Base-by-base conservation (phyloP, 2,113 vertebrate species). In the Menidia beryllina region DNA sequence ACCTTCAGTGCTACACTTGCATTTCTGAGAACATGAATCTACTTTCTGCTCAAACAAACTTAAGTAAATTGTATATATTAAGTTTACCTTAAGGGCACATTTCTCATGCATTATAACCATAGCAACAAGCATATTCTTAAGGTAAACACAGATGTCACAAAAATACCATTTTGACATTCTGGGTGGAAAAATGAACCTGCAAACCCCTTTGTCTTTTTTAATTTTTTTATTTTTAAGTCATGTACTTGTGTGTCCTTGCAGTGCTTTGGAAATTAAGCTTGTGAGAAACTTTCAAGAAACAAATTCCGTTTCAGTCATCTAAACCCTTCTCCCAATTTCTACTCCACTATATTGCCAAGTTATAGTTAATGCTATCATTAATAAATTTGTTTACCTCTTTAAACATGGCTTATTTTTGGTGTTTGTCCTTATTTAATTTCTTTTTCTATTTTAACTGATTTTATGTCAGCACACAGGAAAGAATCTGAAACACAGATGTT, bases 21-120 rank as follows among this genome's bases (percentile, higher is more conserved):
- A 3, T 34, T 34, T 34, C 30, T 34, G 30, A 34, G 9, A 45
- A 45, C 1, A 7, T 8, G 13, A 34, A 34, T 34, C 30, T 5
- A 79, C 65, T 62, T 66, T 68, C 80, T 84, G 84, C 80, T 92
- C 86, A 91, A 89, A 91, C 95, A 90, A 90, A 86, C 89, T 94
- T 94, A 72, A 62, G 85, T 10, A 62, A 85, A 73, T 90, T 53
- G 50, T 78, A 58, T 82, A 89, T 94, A 88, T 94, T 77, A 67
- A 93, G 92, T 93, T 93, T 94, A 91, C 69, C 57, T 82, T 76
- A 81, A 79, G 81, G 81, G 86, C 56, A 55, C 23, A 11, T 78
- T 84, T 56, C 53, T 78, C 69, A 70, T 58, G 69, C 79, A 61
- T 72, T 65, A 55, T 56, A 25, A 43, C 4, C 39, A 12, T 15